These are phyloP conservation scores for Myathropa florea DNA, from an alignment of 2,888 invertebrate species.

Conservation along the genomic window DNA sequence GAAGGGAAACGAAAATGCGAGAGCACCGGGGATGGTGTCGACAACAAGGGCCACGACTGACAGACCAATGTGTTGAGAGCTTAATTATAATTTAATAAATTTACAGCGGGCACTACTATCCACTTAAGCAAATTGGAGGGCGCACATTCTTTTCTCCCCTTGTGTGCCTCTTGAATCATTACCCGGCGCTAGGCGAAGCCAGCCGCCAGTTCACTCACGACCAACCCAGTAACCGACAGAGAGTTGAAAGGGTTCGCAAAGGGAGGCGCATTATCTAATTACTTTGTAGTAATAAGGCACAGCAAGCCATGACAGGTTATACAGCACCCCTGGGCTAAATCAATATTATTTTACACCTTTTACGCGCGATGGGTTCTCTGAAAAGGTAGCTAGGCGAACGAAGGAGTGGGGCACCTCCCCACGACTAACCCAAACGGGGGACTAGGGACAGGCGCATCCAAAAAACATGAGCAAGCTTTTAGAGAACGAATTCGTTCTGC, in stretches of 20 bases:
- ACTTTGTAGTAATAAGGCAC: slow-evolving; percentile 40
- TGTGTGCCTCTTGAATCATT: not conserved
- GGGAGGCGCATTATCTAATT: slow-evolving; percentile 40
- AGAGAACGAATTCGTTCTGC: not conserved
- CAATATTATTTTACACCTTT: slow-evolving; percentile 56
- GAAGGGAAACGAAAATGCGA: not conserved
- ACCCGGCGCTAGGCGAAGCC: not conserved
- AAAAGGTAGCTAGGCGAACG: not conserved
- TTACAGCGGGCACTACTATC: slow-evolving; percentile 22
- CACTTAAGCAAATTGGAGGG: slow-evolving; percentile 39
- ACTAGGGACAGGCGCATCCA: not conserved
- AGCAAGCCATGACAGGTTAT: slow-evolving; percentile 10
- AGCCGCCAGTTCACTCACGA: not conserved
- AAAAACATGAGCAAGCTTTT: slow-evolving; percentile 50
- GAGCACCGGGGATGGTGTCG: not conserved
- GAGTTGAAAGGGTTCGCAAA: not conserved
- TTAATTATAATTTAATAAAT: slow-evolving; percentile 44
- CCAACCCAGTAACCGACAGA: not conserved
- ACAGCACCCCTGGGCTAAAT: slow-evolving; percentile 45
- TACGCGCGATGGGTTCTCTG: not conserved
- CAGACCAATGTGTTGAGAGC: slow-evolving; percentile 13
- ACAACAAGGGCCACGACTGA: not conserved
- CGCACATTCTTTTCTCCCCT: not conserved
- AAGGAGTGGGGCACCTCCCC: not conserved
- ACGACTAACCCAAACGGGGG: too few relatives aligned